phyloP scores from a whole-genome alignment of 2,888 invertebrate genomes.

The Sinhomidia bicolor region DNA sequence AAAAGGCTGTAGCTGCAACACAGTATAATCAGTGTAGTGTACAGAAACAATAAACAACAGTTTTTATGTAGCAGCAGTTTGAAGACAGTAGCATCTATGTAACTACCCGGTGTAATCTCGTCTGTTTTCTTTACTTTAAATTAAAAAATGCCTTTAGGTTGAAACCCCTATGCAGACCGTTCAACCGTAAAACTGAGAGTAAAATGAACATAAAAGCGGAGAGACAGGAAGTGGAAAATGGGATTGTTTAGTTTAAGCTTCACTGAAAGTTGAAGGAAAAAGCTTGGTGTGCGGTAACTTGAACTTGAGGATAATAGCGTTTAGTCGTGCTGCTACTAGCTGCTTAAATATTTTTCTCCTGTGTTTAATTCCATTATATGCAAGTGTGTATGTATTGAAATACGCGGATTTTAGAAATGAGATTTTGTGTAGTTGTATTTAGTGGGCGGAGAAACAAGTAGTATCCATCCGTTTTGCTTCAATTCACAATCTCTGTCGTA shows the following conservation, averaged over 20 bases:
- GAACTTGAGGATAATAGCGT: neutral
- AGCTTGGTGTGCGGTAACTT: neutral
- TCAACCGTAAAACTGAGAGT: neutral
- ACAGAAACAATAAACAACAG: neutral
- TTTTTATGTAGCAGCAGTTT: neutral
- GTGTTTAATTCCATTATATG: neutral
- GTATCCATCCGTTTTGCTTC: neutral
- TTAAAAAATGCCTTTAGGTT: neutral
- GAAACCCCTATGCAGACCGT: neutral
- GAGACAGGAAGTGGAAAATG: neutral
- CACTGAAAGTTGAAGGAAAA: neutral
- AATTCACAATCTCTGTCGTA: neutral
- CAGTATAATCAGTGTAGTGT: neutral
- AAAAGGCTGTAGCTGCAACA: neutral
- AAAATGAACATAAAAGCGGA: neutral
- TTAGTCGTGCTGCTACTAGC: neutral
- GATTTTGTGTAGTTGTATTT: neutral
- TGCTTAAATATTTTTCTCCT: neutral
- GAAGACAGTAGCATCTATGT: too few species aligned
- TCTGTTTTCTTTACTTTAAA: neutral
- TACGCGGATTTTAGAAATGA: neutral
- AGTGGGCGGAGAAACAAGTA: constrained; percentile 2
- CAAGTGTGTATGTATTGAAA: neutral
- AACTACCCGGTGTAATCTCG: neutral
- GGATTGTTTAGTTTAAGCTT: neutral